phyloP scores from a whole-genome alignment of 2,888 invertebrate species.

The Tillus elongatus region DNA sequence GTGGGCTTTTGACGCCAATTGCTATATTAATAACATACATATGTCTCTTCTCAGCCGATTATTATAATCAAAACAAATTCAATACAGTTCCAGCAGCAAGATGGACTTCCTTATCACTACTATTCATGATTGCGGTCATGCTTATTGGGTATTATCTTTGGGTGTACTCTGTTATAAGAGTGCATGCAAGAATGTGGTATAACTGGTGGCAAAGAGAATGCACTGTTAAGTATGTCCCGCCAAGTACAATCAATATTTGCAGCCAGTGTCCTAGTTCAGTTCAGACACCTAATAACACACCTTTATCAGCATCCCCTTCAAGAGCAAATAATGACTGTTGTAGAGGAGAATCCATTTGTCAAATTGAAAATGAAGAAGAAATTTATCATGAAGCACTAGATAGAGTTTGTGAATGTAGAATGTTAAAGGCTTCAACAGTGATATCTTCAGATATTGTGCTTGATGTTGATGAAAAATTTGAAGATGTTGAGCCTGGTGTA shows the following conservation, averaged over 20 bases:
- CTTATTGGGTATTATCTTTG: conserved; percentile 46
- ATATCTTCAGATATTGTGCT: no score
- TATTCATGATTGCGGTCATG: conserved; percentile 35
- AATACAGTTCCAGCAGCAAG: conserved; percentile 42
- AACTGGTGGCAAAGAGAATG: conserved; percentile 49
- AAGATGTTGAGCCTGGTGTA: no score
- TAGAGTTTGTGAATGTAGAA: no score
- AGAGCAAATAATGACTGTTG: no score
- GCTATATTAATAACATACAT: conserved; percentile 46
- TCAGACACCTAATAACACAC: background rate
- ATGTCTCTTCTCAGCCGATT: conserved; percentile 45
- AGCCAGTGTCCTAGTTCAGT: background rate
- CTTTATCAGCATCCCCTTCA: background rate
- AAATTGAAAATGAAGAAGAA: no score
- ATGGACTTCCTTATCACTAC: conserved; percentile 43
- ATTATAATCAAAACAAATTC: conserved; percentile 43
- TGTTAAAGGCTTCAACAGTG: no score
- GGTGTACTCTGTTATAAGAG: conserved; percentile 43
- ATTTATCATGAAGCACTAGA: no score
- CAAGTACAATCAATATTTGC: conserved; percentile 17
- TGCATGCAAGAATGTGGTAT: conserved; percentile 46
- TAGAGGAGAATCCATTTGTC: no score
- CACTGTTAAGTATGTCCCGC: conserved; percentile 41
- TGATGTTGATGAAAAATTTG: no score
- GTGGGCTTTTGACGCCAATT: conserved; percentile 49